Base-by-base conservation (phyloP, 64 coral and sea anemone species). In the Catalaphyllia jardinei region DNA sequence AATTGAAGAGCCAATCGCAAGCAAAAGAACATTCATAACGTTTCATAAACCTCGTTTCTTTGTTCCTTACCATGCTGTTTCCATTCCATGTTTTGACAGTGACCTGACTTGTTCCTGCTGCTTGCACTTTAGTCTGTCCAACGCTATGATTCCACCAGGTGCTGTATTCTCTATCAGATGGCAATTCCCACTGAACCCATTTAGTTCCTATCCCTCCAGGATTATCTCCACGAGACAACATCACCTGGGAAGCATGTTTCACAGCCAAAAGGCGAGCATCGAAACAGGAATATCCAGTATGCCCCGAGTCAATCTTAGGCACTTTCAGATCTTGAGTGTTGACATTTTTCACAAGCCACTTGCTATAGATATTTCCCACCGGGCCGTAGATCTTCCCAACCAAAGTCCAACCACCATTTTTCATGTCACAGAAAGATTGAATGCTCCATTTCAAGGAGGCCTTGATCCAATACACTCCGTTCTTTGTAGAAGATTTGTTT, bases 401-500 rank as follows among this genome's bases (percentile, higher is more conserved):
- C 78, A 92, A 52, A 67, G 91, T 92, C 91, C 91, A 92, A 24
- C 91, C 91, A 52, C 91, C 91, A 62, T 74, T 92, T 25, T 30
- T 73, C 83, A 92, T 86, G 25, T 92, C 91, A 46, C 91, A 92
- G 85, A 62, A 86, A 14, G 89, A 86, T 80, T 85, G 62, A 31
- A 86, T 74, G 20, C 54, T 50, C n/a, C 46, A 19, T 18, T 78
- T 67, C 24, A 86, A 72, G 25, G 83, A 76, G 10, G 90, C 79
- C 63, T 86, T 92, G 65, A 92, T 79, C 91, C 91, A 88, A 16
- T 93, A 93, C 14, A 93, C 84, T 31, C 91, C 91, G 49, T 79
- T 88, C 73, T 88, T 76, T 13, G 80, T 25, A 19, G 61, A 50
- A 28, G 86, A 60, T 52, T 76, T 59, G 12, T 87, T 87, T 42